Percentiles rank a stretch among this genome's conserved stretches.
Conservation (phyloP, 2,797 vertebrate genomes). For the Chelonia mydas region DNA sequence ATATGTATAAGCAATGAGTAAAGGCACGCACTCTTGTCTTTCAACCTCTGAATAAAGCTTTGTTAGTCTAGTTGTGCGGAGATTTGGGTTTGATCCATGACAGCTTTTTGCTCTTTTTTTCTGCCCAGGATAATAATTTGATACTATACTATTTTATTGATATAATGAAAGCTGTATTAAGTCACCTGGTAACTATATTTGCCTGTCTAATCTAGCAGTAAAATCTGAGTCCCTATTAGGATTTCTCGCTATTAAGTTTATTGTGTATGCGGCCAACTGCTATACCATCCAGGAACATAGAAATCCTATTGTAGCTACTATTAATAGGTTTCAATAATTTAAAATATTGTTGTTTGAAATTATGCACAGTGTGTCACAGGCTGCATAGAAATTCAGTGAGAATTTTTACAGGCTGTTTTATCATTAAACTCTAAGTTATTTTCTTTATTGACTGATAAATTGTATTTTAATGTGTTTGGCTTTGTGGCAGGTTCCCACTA, state of each 20-base stretch:
- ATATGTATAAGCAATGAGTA: background rate
- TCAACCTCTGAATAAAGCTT: background rate
- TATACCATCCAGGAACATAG: background rate
- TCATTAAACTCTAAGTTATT: slow-evolving; percentile 1
- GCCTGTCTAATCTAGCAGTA: background rate
- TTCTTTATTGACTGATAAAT: slow-evolving; percentile 37
- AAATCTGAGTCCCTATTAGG: background rate
- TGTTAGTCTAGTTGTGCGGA: background rate
- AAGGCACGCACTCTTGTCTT: background rate
- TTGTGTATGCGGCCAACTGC: fast-evolving
- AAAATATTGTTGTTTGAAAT: fast-evolving
- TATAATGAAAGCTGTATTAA: background rate
- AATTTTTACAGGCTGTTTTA: background rate
- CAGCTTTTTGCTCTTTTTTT: background rate
- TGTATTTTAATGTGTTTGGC: slow-evolving; percentile 17
- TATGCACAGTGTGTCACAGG: background rate
- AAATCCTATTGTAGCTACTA: background rate
- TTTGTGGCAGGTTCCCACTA: slow-evolving; percentile 50
- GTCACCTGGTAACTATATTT: background rate
- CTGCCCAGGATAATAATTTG: background rate
- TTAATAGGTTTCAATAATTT: background rate
- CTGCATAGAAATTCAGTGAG: background rate
- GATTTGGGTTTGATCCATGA: background rate
- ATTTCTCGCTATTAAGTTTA: background rate
- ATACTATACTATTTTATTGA: background rate